These are phyloP conservation scores for Sorex araneus DNA, from an alignment of 2,113 vertebrate species.

Conservation along the genomic window DNA sequence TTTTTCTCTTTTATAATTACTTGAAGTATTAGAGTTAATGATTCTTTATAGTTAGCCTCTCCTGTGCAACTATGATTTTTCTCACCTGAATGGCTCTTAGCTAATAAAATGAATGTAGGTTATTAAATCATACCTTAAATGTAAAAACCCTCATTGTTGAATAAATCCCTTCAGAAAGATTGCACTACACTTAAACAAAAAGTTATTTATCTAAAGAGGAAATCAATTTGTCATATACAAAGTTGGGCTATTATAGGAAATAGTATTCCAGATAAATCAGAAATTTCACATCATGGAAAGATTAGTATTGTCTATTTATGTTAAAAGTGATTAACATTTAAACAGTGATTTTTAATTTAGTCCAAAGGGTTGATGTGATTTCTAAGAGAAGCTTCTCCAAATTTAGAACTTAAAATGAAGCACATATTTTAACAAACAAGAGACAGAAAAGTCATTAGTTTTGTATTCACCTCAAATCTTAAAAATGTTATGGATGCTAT, in stretches of 20 bases:
- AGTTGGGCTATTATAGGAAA: not conserved
- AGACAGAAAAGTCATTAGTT: not conserved
- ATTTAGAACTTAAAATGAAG: not conserved
- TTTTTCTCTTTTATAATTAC: not conserved
- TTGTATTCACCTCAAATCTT: not conserved
- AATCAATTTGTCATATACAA: not conserved
- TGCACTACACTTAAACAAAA: not conserved
- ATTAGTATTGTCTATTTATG: not conserved
- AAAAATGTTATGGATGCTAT: not conserved
- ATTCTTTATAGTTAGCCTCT: not conserved
- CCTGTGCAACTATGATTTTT: not conserved
- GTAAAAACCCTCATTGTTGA: not conserved
- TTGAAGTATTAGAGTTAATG: not conserved
- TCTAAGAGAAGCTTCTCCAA: conserved; percentile 2
- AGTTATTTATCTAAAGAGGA: not conserved
- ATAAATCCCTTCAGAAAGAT: not conserved
- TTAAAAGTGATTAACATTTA: not conserved
- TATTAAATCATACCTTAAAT: not conserved
- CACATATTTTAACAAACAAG: not conserved
- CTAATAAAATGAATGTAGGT: not conserved
- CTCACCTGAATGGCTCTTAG: not conserved
- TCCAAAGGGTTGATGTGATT: not conserved
- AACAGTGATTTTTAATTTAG: not conserved
- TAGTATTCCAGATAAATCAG: not conserved
- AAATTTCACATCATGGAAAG: not conserved